Conservation (phyloP, 2,888 invertebrate genomes). For the Cartodere bifasciata region DNA sequence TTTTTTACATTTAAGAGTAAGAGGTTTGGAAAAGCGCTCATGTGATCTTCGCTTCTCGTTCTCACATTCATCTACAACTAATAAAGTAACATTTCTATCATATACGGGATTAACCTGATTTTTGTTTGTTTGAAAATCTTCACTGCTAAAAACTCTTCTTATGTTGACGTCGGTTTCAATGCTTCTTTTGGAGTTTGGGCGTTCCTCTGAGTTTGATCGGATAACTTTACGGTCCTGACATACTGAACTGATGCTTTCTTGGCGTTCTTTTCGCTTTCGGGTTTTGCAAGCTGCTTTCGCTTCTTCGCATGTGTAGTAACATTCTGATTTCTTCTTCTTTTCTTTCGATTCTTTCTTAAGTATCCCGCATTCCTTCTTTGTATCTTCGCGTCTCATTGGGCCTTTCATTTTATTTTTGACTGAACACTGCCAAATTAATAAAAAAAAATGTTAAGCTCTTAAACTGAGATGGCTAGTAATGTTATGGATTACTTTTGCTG, state of each 20-base stretch:
- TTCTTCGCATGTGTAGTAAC: constrained; percentile 27
- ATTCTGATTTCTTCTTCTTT: constrained; percentile 16
- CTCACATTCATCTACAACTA: constrained; percentile 44
- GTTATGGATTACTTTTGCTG: too few relatives aligned
- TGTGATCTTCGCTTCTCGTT: constrained; percentile 49
- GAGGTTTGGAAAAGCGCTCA: constrained; percentile 50
- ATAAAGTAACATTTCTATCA: constrained; percentile 19
- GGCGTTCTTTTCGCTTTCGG: constrained; percentile 50
- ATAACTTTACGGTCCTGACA: constrained; percentile 48
- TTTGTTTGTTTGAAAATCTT: constrained; percentile 39
- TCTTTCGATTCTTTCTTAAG: constrained; percentile 19
- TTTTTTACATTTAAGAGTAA: constrained; percentile 43
- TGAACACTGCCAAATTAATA: constrained; percentile 10
- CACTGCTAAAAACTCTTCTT: constrained; percentile 49
- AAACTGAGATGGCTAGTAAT: background rate
- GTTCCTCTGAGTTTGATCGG: constrained; percentile 48
- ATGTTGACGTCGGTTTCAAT: constrained; percentile 32
- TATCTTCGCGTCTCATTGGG: constrained; percentile 21
- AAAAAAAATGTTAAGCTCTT: background rate
- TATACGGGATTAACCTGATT: constrained; percentile 14
- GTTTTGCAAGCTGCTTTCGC: constrained; percentile 33
- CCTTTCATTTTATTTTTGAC: constrained; percentile 22
- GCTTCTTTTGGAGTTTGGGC: constrained; percentile 24
- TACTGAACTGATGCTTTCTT: constrained; percentile 44
- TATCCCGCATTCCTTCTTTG: constrained; percentile 17